Base-by-base conservation (phyloP, 2,888 invertebrate genomes). In the Stegophylla sp. region DNA sequence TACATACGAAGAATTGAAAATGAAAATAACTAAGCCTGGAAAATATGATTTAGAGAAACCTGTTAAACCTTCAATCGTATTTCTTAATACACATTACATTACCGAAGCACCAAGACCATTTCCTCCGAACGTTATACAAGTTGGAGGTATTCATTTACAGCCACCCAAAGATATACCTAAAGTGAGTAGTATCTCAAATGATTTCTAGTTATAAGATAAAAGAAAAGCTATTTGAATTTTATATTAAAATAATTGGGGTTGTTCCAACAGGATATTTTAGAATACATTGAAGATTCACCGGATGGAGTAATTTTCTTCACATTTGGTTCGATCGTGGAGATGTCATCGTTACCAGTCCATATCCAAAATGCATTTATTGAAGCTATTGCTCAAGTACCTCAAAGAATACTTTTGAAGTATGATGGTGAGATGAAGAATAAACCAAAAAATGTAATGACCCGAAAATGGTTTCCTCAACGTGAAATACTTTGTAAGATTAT, bases 371-470 rank as follows among this genome's bases (percentile, higher is more conserved):
- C 53, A 1, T 53, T n/a, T 43, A 66, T 26, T 43, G 41, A 66
- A 5, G 43, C 43, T 0, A 13, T 76, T 9, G 20, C 75, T 1
- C 34, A 17, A 34, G 51, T 75, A 17, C 48, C 63, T n/a, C 75
- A 75, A 12, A n/a, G 43, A 23, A 26, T 66, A 7, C 23, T 76
- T 23, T 53, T 34, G 66, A 76, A 76, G 26, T 76, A 64, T 23
- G 66, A 76, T 23, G 53, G 51, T 1, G 66, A 51, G 41, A 76
- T 76, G 75, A n/a, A 51, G 5, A 10, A 76, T 15, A 51, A 66
- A 66, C 75, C 75, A n/a, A 15, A 9, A n/a, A 76, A 76, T 17
- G 66, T 76, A 5, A 66, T 76, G 75, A 76, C 53, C 5, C 15
- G 23, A 3, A 66, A 76, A 66, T 76, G 76, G 76, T 66, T 76